These are phyloP conservation scores for Heliconius aoede DNA, from an alignment of 2,888 invertebrate species.

Conservation along the genomic window DNA sequence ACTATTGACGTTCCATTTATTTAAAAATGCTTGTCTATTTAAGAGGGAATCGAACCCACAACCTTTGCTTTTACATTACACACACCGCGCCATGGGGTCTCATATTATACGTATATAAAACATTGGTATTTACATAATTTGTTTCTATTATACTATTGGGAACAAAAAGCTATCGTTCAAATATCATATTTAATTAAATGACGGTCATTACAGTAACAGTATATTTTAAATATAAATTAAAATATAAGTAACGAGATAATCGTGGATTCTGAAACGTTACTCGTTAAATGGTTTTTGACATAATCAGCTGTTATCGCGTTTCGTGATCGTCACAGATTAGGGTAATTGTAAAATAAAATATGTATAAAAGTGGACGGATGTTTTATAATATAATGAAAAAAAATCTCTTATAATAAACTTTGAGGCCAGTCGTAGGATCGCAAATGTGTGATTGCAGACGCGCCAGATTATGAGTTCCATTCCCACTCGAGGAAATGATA, in stretches of 20 bases:
- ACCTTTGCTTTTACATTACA: neutral
- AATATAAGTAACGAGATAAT: slow-evolving; percentile 17
- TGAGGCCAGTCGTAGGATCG: neutral
- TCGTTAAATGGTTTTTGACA: slow-evolving; percentile 17
- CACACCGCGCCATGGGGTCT: neutral
- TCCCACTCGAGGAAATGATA: neutral
- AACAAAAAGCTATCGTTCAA: neutral
- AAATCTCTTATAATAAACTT: neutral
- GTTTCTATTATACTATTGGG: neutral
- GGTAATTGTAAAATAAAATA: slow-evolving; percentile 15
- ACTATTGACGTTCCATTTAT: neutral
- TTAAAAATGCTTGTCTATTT: too few species aligned
- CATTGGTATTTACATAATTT: neutral
- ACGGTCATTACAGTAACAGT: neutral
- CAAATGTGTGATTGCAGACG: neutral
- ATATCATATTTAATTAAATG: slow-evolving; percentile 13
- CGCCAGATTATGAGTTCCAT: neutral
- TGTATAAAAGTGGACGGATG: neutral
- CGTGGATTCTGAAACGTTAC: slow-evolving; percentile 14
- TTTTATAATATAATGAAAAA: too few species aligned
- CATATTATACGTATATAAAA: neutral
- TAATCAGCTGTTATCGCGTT: slow-evolving; percentile 17
- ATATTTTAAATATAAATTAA: slow-evolving; percentile 2
- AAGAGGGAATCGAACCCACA: neutral
- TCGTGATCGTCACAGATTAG: slow-evolving; percentile 20